These are phyloP conservation scores for Chascanopsetta lugubris DNA, from an alignment of 2,113 vertebrate species.

Conservation along the genomic window DNA sequence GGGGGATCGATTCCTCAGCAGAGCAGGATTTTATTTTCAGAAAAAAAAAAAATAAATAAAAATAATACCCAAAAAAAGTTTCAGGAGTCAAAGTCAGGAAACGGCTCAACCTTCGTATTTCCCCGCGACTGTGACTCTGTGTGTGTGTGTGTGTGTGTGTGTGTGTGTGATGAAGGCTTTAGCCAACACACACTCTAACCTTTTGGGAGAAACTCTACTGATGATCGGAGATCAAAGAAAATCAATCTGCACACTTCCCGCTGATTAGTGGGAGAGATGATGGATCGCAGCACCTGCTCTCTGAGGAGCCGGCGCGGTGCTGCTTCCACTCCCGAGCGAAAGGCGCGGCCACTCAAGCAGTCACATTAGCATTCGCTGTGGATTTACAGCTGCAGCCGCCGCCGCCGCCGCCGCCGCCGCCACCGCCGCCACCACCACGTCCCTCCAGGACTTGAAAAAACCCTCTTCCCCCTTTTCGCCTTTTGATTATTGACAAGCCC, in stretches of 20 bases:
- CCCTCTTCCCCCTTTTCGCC: slow-evolving; percentile 28
- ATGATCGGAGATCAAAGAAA: slow-evolving; percentile 26
- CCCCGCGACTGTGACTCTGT: background rate
- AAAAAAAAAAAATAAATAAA: too few species aligned
- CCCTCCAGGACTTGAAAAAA: slow-evolving; percentile 17
- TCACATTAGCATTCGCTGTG: slow-evolving; percentile 37
- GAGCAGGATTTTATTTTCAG: background rate
- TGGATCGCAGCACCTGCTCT: slow-evolving; percentile 55
- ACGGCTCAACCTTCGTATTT: too few species aligned
- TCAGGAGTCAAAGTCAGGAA: background rate
- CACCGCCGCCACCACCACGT: too few species aligned
- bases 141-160: too few species aligned
- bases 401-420: too few species aligned
- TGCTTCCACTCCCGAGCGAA: slow-evolving; percentile 25
- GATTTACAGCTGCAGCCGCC: slow-evolving; percentile 51
- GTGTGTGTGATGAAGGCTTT: too few species aligned
- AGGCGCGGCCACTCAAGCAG: slow-evolving; percentile 37
- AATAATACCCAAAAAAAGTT: background rate
- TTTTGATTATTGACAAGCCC: slow-evolving; percentile 53
- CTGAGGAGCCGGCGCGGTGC: slow-evolving; percentile 36
- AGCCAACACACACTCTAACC: slow-evolving; percentile 15
- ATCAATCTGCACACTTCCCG: slow-evolving; percentile 18
- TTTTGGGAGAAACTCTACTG: background rate
- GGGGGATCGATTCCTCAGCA: background rate
- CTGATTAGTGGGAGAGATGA: slow-evolving; percentile 33